Base-by-base conservation (phyloP, 1,140 invertebrate genomes). In the Paraescarpia echinospica region DNA sequence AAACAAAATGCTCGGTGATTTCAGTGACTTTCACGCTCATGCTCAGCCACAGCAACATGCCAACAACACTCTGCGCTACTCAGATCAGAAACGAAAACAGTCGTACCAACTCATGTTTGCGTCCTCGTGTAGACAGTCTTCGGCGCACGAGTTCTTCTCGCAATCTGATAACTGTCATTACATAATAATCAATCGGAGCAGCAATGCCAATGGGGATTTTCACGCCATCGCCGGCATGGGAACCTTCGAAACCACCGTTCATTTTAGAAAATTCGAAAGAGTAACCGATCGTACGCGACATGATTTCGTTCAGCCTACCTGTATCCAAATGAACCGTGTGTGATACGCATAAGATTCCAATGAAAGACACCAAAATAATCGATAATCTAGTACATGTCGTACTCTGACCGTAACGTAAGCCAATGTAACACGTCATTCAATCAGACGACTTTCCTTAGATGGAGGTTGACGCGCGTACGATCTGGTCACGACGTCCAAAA, bases 71-170 rank as follows among this genome's bases (percentile, higher is more conserved):
- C 22, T 77, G 9, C 59, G 22, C 59, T 77, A 18, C 27, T 14
- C 41, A 12, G 41, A 18, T 77, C 22, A 77, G 59, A 77, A 77
- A 77, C 59, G 59, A 77, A 77, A 77, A 77, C 59, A 31, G 8
- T 31, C 89, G 89, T 90, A 90, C 89, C 89, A 90, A 90, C 35
- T 90, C 89, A 34, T 35, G 89, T 33, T 90, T 90, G 34, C 14
- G 89, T 90, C 89, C 89, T 90, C 35, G 33, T 90, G 18, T 34
- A 90, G 89, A 33, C 33, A 90, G 35, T 35, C 89, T 35, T 35
- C 89, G 33, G 33, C 89, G 89, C 89, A 34, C 35, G 33, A 90
- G 35, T 35, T 90, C 89, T 31, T 90, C 34, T 33, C 89, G 89
- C 18, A 90, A 35, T 35, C 89, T 90, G 35, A 35, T 31, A 90